Conservation (phyloP, 2,113 vertebrate genomes). For the Lynx canadensis region DNA sequence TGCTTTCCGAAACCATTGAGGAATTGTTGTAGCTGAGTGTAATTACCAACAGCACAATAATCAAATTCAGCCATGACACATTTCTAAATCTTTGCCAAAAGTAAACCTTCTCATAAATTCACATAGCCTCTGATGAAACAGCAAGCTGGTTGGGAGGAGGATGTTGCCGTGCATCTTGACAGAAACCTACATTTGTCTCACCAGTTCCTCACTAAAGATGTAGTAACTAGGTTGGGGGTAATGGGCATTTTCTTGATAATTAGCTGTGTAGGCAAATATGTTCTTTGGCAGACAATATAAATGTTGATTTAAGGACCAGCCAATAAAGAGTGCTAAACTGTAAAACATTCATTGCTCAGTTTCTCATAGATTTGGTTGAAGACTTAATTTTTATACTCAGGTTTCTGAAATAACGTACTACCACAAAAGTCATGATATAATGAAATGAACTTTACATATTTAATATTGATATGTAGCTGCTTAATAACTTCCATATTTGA, state of each 20-base stretch:
- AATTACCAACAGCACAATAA: conserved; percentile 43
- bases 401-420: neutral
- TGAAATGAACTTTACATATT: neutral
- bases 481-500: conserved; percentile 25
- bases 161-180: neutral
- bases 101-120: neutral
- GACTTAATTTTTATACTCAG: neutral
- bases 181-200: neutral
- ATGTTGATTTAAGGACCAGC: conserved; percentile 49
- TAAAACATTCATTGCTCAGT: conserved; percentile 54
- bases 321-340: conserved; percentile 8
- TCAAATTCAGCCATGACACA: neutral
- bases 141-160: neutral
- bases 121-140: neutral
- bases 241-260: conserved; percentile 23
- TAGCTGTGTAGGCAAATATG: neutral
- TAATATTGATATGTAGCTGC: neutral
- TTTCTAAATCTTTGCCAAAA: conserved; percentile 65
- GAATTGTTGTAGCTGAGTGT: neutral
- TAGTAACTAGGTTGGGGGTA: neutral
- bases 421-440: neutral
- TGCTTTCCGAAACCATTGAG: conserved; percentile 44
- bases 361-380: conserved; percentile 36
- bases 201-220: neutral
- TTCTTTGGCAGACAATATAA: conserved; percentile 56